These are phyloP conservation scores for Hipposideros larvatus DNA, from an alignment of 2,797 vertebrate species.

Conservation along the genomic window DNA sequence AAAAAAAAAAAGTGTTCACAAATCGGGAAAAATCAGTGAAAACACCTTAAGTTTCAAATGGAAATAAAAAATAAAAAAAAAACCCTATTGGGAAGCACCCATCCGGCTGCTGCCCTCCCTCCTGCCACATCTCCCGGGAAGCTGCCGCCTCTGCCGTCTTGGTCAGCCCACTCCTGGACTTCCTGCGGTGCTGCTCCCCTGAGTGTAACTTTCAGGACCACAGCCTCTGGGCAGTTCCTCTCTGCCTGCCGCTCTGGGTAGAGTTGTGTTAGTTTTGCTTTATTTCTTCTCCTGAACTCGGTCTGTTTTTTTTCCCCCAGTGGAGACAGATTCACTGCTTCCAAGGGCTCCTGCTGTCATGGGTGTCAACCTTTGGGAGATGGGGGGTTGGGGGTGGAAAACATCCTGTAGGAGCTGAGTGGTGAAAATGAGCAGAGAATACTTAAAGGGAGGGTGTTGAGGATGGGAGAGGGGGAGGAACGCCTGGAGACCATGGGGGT, in stretches of 20 bases:
- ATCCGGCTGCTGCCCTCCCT: neutral
- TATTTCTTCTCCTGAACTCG: neutral
- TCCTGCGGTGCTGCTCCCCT: neutral
- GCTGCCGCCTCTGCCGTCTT: neutral
- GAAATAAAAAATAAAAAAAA: neutral
- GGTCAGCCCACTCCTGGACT: neutral
- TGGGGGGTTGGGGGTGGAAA: rapidly evolving
- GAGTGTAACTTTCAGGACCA: constrained; percentile 61
- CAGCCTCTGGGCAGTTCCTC: constrained; percentile 58
- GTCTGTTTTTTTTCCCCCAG: neutral
- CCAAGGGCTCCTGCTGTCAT: neutral
- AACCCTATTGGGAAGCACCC: neutral
- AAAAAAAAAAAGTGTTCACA: neutral
- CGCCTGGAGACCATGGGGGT: neutral
- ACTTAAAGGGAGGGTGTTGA: neutral
- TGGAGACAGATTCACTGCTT: neutral
- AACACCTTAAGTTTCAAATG: neutral
- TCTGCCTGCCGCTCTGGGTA: neutral
- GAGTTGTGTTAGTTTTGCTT: neutral
- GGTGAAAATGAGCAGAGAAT: neutral
- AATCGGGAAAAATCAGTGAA: neutral
- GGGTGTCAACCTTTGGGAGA: neutral
- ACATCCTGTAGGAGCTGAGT: neutral
- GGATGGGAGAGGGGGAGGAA: neutral
- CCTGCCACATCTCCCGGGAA: rapidly evolving